Evolutionary conservation across 1,140 invertebrate genomes (phyloP), one percentile per base, ranked within the genome.

Genomic region (Luehdorfia chinensis): DNA sequence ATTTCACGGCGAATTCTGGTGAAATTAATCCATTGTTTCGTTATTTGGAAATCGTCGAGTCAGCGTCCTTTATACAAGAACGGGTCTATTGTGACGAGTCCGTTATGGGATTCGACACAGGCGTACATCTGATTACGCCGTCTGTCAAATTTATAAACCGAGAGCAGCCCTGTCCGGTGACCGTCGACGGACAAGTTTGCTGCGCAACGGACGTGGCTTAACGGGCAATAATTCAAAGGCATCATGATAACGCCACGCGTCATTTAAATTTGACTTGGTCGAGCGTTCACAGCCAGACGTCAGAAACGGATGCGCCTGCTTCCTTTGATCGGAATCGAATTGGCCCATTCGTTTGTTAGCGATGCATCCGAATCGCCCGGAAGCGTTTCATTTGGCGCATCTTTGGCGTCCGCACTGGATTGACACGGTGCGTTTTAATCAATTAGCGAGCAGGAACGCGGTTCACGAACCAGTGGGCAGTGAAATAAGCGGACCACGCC

Each of bases 351-450:
- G 45, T 44, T 55, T 55, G 44, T 41, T n/a, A n/a, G n/a, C 2
- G 19, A 21, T 21, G 19, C 2, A n/a, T 3, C 19, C 19, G 18
- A 12, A 31, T 43, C 31, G 60, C 66, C 52, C 39, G 30, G 43
- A 51, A 59, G 55, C 18, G 14, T 49, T 19, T 46, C n/a, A 36
- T 49, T 33, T 43, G 44, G 39, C 49, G 49, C 71, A 66, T 75
- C 73, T 68, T 73, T 67, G 56, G 73, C n/a, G n/a, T n/a, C n/a
- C n/a, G n/a, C n/a, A n/a, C n/a, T n/a, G n/a, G n/a, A 83, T 77
- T 79, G 78, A 79, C 75, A 65, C 50, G 66, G 51, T 75, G 79
- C 71, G 75, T 84, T 81, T 81, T 84, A 84, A 81, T 84, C 79
- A 84, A 84, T 84, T 84, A 84, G 61, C 69, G 54, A 61, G 64